These are phyloP conservation scores for Pocota personata DNA, from an alignment of 2,888 invertebrate genomes.

Conservation along the genomic window DNA sequence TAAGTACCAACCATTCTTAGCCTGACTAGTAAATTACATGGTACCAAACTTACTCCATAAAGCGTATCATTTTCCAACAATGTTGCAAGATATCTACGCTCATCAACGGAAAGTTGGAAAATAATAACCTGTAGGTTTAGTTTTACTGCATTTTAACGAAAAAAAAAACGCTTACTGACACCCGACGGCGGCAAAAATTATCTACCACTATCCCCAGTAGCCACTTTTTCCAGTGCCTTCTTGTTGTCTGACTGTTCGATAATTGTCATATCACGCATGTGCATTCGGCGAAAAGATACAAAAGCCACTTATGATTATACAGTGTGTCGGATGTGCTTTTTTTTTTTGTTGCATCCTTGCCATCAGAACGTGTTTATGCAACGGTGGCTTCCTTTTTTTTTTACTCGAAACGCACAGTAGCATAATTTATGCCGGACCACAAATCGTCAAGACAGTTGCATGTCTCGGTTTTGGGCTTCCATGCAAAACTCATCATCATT, in stretches of 20 bases:
- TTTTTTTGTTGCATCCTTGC: not conserved
- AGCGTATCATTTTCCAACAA: slow-evolving; percentile 4
- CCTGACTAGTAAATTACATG: not conserved
- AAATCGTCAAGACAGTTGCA: slow-evolving; percentile 37
- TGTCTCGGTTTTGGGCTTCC: slow-evolving; percentile 19
- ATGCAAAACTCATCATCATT: slow-evolving; percentile 35
- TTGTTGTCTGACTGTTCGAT: slow-evolving; percentile 2
- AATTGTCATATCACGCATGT: slow-evolving; percentile 24
- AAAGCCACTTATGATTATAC: not conserved
- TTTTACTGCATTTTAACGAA: not conserved
- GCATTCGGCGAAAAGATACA: not conserved
- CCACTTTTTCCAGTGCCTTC: not conserved
- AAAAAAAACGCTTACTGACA: not conserved
- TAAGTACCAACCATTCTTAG: not conserved
- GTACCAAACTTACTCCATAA: not conserved
- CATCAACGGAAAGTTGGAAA: not conserved
- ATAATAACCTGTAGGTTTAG: not conserved
- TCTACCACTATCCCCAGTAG: slow-evolving; percentile 8
- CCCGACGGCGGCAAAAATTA: not conserved
- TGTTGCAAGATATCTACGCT: slow-evolving; percentile 10
- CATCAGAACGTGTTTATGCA: slow-evolving; percentile 4
- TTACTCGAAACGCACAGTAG: slow-evolving; percentile 21
- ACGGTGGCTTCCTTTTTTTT: slow-evolving; percentile 6
- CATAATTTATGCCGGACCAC: slow-evolving; percentile 42
- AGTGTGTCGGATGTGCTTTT: slow-evolving; percentile 3